Conservation (phyloP, 2,797 vertebrate genomes). For the Alfaro cultratus region DNA sequence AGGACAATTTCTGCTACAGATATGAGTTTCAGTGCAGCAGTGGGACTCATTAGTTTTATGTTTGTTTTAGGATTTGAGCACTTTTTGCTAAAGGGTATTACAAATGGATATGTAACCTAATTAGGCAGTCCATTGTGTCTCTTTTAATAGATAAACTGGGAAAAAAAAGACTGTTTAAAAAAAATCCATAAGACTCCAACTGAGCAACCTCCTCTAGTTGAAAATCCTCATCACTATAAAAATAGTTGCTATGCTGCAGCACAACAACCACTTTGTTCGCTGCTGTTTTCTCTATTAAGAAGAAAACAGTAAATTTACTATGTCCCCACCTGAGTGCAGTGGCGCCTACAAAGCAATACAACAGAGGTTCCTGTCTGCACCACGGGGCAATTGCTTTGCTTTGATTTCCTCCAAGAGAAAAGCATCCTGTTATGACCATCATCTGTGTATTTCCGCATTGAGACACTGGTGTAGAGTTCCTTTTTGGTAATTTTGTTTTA, state of each 20-base stretch:
- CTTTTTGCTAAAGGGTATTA: constrained; percentile 11
- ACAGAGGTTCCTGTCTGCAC: not conserved
- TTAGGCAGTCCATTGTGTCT: not conserved
- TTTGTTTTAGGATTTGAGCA: constrained; percentile 42
- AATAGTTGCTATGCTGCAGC: not conserved
- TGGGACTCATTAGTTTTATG: constrained; percentile 38
- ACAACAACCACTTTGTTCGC: not conserved
- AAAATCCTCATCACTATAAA: not conserved
- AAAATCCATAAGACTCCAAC: not conserved
- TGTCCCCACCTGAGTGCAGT: not conserved
- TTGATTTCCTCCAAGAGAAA: not conserved
- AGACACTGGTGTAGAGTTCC: not conserved
- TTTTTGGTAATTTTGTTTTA: not conserved
- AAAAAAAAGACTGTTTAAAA: not conserved
- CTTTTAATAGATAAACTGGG: not conserved
- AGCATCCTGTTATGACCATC: not conserved
- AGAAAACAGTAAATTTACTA: not conserved
- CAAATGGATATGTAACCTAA: not conserved
- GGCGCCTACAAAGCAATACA: not conserved
- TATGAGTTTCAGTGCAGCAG: constrained; percentile 27
- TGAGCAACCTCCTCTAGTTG: not conserved
- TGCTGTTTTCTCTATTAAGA: not conserved
- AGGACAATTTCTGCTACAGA: constrained; percentile 24
- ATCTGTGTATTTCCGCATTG: not conserved
- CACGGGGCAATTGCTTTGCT: not conserved